Conservation (phyloP, 2,888 invertebrate species). For the Tetragonula carbonaria region DNA sequence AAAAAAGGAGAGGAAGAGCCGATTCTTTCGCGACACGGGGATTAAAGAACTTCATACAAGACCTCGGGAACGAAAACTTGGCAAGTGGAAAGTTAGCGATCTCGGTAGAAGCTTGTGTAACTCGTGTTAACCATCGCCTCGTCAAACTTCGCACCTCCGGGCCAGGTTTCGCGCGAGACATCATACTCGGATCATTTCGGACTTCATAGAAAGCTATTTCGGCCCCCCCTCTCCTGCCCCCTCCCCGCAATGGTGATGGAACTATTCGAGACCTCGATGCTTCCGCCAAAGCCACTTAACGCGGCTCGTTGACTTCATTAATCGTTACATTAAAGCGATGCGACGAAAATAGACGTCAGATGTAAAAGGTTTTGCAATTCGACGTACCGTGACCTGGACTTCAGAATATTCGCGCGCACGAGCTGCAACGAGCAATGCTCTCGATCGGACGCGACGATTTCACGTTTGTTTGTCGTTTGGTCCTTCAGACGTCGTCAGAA, state of each 20-base stretch:
- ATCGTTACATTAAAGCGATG: conserved; percentile 39
- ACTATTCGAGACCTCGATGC: conserved; percentile 3
- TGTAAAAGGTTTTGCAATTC: not conserved
- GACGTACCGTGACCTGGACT: not conserved
- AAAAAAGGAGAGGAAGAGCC: not conserved
- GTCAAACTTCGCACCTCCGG: conserved; percentile 11
- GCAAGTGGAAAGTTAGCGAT: not conserved
- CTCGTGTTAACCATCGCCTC: conserved; percentile 29
- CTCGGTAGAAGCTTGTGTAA: conserved; percentile 9
- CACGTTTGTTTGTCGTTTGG: too few relatives aligned
- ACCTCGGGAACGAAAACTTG: not conserved
- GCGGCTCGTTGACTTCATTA: conserved; percentile 34
- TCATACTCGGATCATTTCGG: conserved; percentile 28
- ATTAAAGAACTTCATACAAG: not conserved
- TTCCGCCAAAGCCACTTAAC: conserved; percentile 25
- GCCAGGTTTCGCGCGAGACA: conserved; percentile 4
- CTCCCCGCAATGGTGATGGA: not conserved
- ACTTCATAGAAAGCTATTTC: conserved; percentile 23
- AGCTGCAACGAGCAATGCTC: not conserved
- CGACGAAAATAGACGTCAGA: conserved; percentile 17
- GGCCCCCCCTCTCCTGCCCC: not conserved
- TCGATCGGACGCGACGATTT: too few relatives aligned
- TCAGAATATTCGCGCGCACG: not conserved
- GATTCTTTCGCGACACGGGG: not conserved
- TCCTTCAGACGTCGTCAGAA: too few relatives aligned